phyloP scores from a whole-genome alignment of 2,113 vertebrate species.

The Erinaceus europaeus region DNA sequence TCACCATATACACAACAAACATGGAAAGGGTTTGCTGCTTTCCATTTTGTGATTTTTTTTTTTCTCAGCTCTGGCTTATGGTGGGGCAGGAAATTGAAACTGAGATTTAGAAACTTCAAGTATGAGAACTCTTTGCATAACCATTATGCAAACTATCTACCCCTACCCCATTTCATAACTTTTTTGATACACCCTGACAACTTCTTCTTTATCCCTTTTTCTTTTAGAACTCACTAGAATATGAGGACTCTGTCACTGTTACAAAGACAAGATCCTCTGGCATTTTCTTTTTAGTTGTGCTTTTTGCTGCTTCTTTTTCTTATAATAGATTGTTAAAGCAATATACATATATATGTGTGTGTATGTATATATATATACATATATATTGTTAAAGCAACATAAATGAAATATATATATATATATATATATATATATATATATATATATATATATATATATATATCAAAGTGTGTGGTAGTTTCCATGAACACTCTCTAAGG shows the following conservation, averaged over 20 bases:
- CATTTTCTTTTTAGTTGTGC: not conserved
- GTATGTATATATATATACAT: not conserved
- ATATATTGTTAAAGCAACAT: too few species aligned
- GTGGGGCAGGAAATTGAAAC: too few species aligned
- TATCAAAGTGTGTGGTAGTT: not conserved
- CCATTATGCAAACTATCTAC: too few species aligned
- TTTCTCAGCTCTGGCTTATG: too few species aligned
- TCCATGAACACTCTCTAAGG: not conserved
- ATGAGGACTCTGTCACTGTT: not conserved
- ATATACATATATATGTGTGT: too few species aligned
- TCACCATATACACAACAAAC: not conserved
- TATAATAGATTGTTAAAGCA: not conserved
- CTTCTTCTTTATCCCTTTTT: not conserved
- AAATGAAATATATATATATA: rapidly evolving
- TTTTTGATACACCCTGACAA: not conserved
- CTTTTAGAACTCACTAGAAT: slow-evolving; percentile 22
- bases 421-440: not conserved
- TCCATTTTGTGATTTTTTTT: not conserved
- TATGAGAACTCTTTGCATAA: too few species aligned
- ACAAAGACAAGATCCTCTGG: not conserved
- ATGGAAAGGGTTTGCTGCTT: not conserved
- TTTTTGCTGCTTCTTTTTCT: not conserved
- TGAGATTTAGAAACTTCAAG: too few species aligned
- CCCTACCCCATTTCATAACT: not conserved
- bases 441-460: not conserved